phyloP scores from a whole-genome alignment of 2,113 vertebrate genomes.

The Hepsetus odoe region DNA sequence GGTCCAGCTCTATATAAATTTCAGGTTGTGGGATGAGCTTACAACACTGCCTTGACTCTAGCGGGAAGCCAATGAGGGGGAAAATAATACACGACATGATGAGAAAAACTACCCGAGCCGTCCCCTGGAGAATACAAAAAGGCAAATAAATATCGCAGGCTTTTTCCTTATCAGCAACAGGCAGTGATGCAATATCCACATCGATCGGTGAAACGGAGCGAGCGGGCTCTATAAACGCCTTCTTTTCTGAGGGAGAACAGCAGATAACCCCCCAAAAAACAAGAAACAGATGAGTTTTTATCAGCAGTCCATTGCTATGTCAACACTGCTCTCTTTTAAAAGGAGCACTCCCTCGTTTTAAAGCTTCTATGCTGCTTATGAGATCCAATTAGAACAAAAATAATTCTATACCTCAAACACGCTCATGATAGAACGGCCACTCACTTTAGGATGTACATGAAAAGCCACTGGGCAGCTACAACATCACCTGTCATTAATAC shows the following conservation, averaged over 20 bases:
- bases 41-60: neutral
- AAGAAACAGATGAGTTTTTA: slow-evolving; percentile 83
- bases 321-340: slow-evolving; percentile 28
- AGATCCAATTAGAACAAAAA: no score
- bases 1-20: neutral
- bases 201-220: slow-evolving; percentile 74
- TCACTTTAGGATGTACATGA: no score
- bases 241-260: slow-evolving; percentile 54
- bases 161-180: slow-evolving; percentile 62
- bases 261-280: slow-evolving; percentile 76
- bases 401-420: no score
- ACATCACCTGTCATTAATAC: no score
- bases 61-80: neutral
- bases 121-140: slow-evolving; percentile 49
- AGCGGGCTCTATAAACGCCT: slow-evolving; percentile 70
- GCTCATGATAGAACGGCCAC: no score
- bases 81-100: neutral
- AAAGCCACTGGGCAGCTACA: no score
- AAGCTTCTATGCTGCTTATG: neutral
- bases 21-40: neutral
- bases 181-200: slow-evolving; percentile 71
- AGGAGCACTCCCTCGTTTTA: neutral
- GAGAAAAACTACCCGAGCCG: neutral
- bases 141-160: slow-evolving; percentile 60
- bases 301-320: slow-evolving; percentile 72